Conservation (phyloP, 2,888 invertebrate species). For the Luperina nickerlii region DNA sequence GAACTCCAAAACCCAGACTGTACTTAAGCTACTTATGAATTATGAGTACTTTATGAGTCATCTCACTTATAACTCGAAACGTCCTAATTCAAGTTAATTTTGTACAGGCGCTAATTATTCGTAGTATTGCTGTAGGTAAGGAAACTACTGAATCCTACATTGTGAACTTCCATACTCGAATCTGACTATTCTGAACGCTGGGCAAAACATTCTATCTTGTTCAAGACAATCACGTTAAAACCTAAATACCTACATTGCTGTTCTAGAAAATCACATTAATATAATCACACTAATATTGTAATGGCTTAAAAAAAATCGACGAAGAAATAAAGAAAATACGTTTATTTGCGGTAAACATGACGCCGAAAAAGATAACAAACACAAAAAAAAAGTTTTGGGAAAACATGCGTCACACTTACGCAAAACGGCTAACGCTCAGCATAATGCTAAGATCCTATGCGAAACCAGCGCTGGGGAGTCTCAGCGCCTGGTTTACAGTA, state of each 20-base stretch:
- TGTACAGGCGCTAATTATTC: constrained; percentile 20
- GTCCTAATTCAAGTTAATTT: constrained; percentile 25
- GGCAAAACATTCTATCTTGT: not conserved
- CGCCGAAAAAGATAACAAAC: no score
- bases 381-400: not conserved
- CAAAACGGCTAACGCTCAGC: not conserved
- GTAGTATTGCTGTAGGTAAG: not conserved
- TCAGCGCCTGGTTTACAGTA: no score
- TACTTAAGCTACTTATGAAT: not conserved
- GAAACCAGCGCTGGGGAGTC: not conserved
- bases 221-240: not conserved
- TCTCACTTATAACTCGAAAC: constrained; percentile 9
- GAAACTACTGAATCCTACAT: constrained; percentile 7
- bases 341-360: no score
- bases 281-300: no score
- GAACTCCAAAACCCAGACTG: not conserved
- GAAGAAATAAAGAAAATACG: no score
- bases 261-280: not conserved
- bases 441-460: not conserved
- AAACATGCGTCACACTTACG: not conserved
- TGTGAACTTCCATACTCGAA: not conserved
- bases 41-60: not conserved
- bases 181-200: not conserved
- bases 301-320: no score
- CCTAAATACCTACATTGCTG: not conserved